A percentile compares a stretch with the other conserved stretches of the same genome.
phyloP scores from a whole-genome alignment of 2,113 vertebrate genomes.

The Trochalopteron elliotii region DNA sequence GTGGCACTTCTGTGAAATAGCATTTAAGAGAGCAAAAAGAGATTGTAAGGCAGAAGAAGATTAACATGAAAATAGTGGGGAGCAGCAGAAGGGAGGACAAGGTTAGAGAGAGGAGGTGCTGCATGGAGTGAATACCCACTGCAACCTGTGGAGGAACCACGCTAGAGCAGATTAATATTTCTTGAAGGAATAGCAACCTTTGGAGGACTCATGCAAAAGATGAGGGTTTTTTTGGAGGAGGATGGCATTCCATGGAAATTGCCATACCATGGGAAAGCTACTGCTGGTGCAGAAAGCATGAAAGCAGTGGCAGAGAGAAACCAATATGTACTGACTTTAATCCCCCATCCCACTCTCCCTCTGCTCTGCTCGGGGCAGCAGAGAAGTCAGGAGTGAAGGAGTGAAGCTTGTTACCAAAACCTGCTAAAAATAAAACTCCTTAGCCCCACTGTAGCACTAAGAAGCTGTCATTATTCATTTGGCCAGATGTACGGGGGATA shows the following conservation, averaged over 20 bases:
- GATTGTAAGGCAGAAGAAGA: neutral
- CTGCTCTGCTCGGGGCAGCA: neutral
- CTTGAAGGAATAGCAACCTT: neutral
- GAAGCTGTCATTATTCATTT: neutral
- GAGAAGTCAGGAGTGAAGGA: neutral
- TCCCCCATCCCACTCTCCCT: neutral
- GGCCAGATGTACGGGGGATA: rapidly evolving
- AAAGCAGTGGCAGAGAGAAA: neutral
- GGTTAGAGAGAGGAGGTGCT: neutral
- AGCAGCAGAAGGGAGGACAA: neutral
- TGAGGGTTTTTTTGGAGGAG: neutral
- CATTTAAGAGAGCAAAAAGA: neutral
- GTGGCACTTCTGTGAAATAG: neutral
- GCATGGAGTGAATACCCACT: neutral
- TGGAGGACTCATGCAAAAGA: neutral
- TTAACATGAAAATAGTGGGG: neutral
- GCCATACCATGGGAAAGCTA: neutral
- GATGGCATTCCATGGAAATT: neutral
- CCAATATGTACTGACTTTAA: neutral
- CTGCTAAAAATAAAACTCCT: neutral
- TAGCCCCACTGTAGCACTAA: neutral
- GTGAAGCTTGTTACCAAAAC: neutral
- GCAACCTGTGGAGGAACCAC: neutral
- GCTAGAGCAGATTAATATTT: neutral
- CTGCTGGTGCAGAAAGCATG: neutral